Evolutionary conservation across 2,113 vertebrate species (phyloP).

Genomic region (Myotis brandtii): DNA sequence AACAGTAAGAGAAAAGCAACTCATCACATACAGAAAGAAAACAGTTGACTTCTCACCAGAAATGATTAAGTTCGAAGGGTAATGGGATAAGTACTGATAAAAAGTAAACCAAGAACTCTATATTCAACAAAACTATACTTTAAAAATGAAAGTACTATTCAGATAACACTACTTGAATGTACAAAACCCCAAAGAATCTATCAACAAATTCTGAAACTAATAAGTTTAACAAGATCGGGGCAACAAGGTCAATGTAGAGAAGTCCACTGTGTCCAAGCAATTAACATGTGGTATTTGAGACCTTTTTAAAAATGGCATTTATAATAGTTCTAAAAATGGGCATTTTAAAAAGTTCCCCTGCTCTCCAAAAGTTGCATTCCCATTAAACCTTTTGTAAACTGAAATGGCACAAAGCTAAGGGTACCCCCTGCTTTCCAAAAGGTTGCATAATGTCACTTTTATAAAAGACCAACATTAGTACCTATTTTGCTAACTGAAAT

Average conservation of each 20-base stretch:
- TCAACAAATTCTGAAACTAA: background rate
- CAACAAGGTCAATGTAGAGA: background rate
- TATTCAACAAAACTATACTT: background rate
- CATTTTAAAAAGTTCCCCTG: background rate
- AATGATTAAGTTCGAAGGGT: background rate
- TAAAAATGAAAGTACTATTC: background rate
- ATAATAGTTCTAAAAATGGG: background rate
- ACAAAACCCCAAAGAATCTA: background rate
- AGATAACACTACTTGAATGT: background rate
- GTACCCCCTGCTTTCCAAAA: background rate
- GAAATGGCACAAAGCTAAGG: background rate
- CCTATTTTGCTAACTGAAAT: too few species aligned
- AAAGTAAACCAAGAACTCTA: background rate
- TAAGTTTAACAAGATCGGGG: background rate
- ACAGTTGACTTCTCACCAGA: background rate
- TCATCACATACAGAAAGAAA: background rate
- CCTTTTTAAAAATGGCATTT: background rate
- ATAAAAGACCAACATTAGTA: background rate
- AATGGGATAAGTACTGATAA: background rate
- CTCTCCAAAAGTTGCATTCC: background rate
- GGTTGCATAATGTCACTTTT: background rate
- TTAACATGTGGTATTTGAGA: background rate
- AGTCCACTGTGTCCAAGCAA: background rate
- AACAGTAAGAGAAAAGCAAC: background rate
- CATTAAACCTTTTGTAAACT: background rate